Evolutionary conservation across 2,888 invertebrate genomes (phyloP).

Genomic region (Pseudococcus longispinus): DNA sequence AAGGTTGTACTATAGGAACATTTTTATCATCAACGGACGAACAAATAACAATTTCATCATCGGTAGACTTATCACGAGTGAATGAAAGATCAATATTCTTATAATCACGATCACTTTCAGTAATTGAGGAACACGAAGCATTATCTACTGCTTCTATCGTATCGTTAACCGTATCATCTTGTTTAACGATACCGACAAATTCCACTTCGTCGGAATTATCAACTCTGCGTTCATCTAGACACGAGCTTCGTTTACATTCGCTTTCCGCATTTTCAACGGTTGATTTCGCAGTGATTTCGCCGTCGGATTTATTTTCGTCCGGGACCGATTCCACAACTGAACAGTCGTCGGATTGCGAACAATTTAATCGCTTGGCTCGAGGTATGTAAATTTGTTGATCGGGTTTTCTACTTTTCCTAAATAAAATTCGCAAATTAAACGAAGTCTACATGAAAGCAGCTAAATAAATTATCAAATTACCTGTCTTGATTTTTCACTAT

Average conservation of each 20-base stretch:
- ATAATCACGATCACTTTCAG: neutral
- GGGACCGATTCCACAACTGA: neutral
- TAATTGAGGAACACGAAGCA: neutral
- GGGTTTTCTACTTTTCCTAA: conserved; percentile 68
- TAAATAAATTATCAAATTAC: neutral
- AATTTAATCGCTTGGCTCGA: conserved; percentile 64
- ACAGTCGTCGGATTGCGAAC: neutral
- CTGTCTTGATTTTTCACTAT: conserved; percentile 40
- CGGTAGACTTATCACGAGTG: neutral
- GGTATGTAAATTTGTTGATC: conserved; percentile 83
- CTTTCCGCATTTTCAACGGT: neutral
- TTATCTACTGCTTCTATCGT: neutral
- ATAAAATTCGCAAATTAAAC: conserved; percentile 59
- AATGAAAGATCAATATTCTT: neutral
- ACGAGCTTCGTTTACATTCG: neutral
- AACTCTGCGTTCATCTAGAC: neutral
- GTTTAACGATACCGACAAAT: neutral
- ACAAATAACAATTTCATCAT: neutral
- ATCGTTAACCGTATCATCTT: neutral
- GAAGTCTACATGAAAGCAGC: neutral
- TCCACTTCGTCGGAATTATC: neutral
- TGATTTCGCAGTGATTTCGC: neutral
- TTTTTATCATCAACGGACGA: neutral
- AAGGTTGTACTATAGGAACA: neutral
- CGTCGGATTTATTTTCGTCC: conserved; percentile 39